These are phyloP conservation scores for Drosophila barbarae DNA, from an alignment of 2,888 invertebrate genomes.

Conservation along the genomic window DNA sequence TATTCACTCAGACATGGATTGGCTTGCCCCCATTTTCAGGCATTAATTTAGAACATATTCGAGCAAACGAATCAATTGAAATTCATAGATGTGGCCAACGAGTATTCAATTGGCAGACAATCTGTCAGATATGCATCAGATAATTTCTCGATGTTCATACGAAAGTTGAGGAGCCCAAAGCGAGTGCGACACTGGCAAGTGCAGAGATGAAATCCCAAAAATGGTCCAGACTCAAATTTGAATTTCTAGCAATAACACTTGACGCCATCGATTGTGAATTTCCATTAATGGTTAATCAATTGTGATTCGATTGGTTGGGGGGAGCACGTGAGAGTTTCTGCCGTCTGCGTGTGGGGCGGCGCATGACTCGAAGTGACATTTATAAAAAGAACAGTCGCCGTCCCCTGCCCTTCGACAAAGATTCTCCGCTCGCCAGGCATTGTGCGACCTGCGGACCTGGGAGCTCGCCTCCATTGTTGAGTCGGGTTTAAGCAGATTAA, in stretches of 20 bases:
- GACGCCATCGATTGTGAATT: slow-evolving; percentile 28
- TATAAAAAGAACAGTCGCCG: slow-evolving; percentile 31
- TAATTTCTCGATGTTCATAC: slow-evolving; percentile 21
- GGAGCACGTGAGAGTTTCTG: slow-evolving; percentile 34
- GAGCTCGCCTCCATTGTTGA: slow-evolving; percentile 24
- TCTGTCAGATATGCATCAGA: slow-evolving; percentile 32
- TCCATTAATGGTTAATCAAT: slow-evolving; percentile 52
- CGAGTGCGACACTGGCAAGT: neutral
- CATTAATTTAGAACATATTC: slow-evolving; percentile 23
- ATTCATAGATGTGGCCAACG: slow-evolving; percentile 26
- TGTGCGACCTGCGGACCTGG: slow-evolving; percentile 6
- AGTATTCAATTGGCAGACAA: slow-evolving; percentile 56
- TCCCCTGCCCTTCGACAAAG: slow-evolving; percentile 1
- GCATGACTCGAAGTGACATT: slow-evolving; percentile 49
- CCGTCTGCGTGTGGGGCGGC: slow-evolving; percentile 33
- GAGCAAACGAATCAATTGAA: slow-evolving; percentile 59
- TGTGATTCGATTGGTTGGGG: slow-evolving; percentile 40
- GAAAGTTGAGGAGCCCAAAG: slow-evolving; percentile 8
- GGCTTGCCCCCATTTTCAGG: slow-evolving; percentile 1
- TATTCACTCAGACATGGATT: slow-evolving; percentile 6
- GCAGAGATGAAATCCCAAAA: slow-evolving; percentile 22
- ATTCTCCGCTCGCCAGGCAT: slow-evolving; percentile 4
- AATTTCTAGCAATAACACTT: slow-evolving; percentile 32
- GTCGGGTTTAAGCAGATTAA: slow-evolving; percentile 52
- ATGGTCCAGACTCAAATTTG: slow-evolving; percentile 7